Percentiles rank a stretch among this genome's conserved stretches.
Conservation (phyloP, 2,797 vertebrate species). For the Podarcis lilfordi region DNA sequence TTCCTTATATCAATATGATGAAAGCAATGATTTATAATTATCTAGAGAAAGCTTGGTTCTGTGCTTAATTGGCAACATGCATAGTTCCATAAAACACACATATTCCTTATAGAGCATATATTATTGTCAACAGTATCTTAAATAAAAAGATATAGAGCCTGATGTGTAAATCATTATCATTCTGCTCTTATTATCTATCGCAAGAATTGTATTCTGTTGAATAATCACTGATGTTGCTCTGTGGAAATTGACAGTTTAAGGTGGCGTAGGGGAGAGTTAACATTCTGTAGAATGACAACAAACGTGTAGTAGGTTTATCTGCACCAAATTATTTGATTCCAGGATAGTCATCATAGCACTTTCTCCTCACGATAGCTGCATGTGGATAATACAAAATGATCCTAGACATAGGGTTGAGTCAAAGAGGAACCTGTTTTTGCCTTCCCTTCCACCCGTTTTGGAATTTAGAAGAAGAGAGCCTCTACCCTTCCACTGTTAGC, state of each 20-base stretch:
- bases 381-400: background rate
- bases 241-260: slow-evolving; percentile 47
- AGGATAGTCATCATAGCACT: background rate
- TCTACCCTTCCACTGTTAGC: background rate
- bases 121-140: slow-evolving; percentile 39
- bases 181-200: background rate
- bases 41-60: slow-evolving; percentile 41
- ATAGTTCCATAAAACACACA: slow-evolving; percentile 37
- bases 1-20: slow-evolving; percentile 43
- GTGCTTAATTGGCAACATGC: slow-evolving; percentile 15
- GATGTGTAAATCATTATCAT: slow-evolving; percentile 35
- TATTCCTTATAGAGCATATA: slow-evolving; percentile 35
- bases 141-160: slow-evolving; percentile 21
- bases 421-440: background rate
- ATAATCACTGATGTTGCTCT: slow-evolving; percentile 25
- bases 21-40: slow-evolving; percentile 44
- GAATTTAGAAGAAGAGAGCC: background rate
- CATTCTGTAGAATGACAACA: background rate
- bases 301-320: background rate
- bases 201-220: slow-evolving; percentile 26
- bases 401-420: background rate
- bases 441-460: background rate
- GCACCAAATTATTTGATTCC: background rate
- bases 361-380: background rate
- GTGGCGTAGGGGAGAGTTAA: background rate